Evolutionary conservation across 2,888 invertebrate species (phyloP).

Genomic region (Coelogynopora nodosa): DNA sequence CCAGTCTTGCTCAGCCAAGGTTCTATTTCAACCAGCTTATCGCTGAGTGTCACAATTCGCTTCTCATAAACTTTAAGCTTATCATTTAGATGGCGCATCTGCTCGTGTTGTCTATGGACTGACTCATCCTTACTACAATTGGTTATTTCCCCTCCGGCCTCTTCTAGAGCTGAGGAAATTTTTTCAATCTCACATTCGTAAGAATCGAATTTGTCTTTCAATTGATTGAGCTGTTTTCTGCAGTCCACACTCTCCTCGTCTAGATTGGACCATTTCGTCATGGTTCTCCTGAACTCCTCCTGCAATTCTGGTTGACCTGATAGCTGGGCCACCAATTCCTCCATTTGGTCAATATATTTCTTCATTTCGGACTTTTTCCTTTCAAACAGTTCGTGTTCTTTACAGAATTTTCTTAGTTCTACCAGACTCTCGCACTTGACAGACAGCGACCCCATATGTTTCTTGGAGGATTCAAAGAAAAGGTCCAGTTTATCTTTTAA

Average conservation of each 20-base stretch:
- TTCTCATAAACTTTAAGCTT: background rate
- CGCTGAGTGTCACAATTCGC: background rate
- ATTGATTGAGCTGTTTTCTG: background rate
- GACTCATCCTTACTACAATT: background rate
- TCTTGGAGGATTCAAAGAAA: background rate
- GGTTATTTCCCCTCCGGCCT: background rate
- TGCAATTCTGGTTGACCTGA: background rate
- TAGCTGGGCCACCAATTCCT: background rate
- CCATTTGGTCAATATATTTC: background rate
- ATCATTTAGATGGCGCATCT: background rate
- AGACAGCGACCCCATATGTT: background rate
- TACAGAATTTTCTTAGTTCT: background rate
- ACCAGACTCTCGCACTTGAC: background rate
- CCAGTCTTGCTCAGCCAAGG: background rate
- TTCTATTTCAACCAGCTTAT: background rate
- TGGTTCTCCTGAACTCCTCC: background rate
- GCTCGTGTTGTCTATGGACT: background rate
- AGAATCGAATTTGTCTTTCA: background rate
- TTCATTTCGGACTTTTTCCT: background rate
- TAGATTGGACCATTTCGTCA: background rate
- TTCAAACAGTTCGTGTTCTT: background rate
- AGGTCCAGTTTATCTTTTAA: background rate
- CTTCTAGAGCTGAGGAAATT: background rate
- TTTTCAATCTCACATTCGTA: background rate
- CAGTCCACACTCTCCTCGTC: background rate